Evolutionary conservation across 1,140 invertebrate genomes (phyloP).

Genomic region (Varroa destructor): DNA sequence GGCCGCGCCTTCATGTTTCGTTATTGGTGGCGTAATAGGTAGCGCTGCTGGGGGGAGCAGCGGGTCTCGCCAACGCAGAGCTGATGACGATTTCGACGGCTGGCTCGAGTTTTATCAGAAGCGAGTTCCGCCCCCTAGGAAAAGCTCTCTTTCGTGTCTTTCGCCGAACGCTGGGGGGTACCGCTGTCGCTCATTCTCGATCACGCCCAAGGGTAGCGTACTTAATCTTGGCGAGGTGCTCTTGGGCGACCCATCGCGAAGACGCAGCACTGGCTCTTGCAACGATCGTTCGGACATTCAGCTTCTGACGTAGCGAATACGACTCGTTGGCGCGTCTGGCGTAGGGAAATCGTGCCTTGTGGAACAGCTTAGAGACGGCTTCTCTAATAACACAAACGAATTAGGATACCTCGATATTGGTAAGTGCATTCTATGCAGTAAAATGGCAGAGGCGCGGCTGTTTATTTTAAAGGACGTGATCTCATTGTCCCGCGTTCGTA

Average conservation of each 20-base stretch:
- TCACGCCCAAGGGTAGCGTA: slow-evolving; percentile 16
- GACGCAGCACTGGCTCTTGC: slow-evolving; percentile 20
- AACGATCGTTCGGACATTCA: slow-evolving; percentile 20
- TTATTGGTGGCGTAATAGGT: no score
- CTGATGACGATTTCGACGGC: neutral
- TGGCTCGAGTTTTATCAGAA: slow-evolving; percentile 23
- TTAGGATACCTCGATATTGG: slow-evolving; percentile 23
- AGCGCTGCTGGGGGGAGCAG: no score
- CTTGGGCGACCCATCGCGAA: slow-evolving; percentile 4
- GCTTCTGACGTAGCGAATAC: slow-evolving; percentile 14
- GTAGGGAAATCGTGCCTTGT: slow-evolving; percentile 23
- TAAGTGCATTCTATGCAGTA: neutral
- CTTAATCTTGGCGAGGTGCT: slow-evolving; percentile 11
- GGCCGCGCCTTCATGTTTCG: no score
- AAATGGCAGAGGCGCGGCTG: no score
- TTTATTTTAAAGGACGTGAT: no score
- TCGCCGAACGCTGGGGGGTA: slow-evolving; percentile 6
- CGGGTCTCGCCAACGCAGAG: neutral
- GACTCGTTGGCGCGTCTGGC: slow-evolving; percentile 1
- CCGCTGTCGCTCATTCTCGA: slow-evolving; percentile 24
- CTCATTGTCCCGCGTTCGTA: no score
- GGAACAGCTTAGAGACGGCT: slow-evolving; percentile 7
- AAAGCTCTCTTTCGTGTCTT: neutral
- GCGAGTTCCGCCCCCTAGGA: neutral
- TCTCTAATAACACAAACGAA: slow-evolving; percentile 6